Evolutionary conservation across 2,888 invertebrate species (phyloP).

Genomic region (Phortica okadai): DNA sequence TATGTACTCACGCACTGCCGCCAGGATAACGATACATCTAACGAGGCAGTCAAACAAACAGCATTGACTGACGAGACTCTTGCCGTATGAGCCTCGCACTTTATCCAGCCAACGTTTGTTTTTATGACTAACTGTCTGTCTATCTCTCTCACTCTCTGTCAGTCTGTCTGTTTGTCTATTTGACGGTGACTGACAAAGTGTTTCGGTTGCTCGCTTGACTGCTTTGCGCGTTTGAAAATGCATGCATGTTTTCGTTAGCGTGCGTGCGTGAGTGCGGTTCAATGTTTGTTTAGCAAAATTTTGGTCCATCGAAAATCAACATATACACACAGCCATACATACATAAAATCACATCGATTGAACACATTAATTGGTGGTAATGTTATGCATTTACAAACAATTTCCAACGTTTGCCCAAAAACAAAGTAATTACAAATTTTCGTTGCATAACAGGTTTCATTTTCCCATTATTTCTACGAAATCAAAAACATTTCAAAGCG

Average conservation of each 20-base stretch:
- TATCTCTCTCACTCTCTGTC: neutral
- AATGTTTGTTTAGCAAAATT: slow-evolving; percentile 15
- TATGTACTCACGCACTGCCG: neutral
- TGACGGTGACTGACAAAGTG: neutral
- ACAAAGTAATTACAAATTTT: neutral
- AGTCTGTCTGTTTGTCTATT: neutral
- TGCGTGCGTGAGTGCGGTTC: neutral
- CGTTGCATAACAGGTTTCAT: no score
- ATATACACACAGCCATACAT: neutral
- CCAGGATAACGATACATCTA: neutral
- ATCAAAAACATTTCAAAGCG: neutral
- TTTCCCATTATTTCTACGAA: neutral
- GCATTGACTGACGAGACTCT: neutral
- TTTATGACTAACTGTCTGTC: neutral
- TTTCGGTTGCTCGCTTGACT: slow-evolving; percentile 1
- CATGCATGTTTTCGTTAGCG: no score
- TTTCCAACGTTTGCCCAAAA: neutral
- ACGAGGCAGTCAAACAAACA: slow-evolving; percentile 5
- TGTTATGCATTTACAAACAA: slow-evolving; percentile 6
- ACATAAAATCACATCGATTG: neutral
- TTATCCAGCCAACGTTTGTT: no score
- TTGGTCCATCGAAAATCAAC: slow-evolving; percentile 15
- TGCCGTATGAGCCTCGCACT: no score
- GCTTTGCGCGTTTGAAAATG: neutral
- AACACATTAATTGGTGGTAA: slow-evolving; percentile 16